Base-by-base conservation (phyloP, 2,797 vertebrate species). In the Mormyrops attenuatus region DNA sequence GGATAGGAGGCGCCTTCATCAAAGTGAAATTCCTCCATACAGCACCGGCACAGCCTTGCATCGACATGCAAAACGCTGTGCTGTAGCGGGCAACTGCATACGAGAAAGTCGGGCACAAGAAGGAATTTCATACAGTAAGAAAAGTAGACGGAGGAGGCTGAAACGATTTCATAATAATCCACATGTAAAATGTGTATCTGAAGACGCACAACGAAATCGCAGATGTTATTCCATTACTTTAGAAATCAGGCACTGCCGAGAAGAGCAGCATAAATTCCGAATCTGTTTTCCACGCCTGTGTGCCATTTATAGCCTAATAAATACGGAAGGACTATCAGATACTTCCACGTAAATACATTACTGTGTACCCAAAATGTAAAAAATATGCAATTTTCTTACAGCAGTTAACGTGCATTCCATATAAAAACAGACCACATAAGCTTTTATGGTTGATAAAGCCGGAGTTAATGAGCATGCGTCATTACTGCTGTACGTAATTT, bases 11-110 rank as follows among this genome's bases (percentile, higher is more conserved):
- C 90, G 87, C 90, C 89, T 73, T 89, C 52, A 90, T 90, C 90
- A 90, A 47, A 63, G 55, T 85, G 90, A 91, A 57, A 89, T 91
- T 89, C 50, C 90, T 92, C 91, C 88, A 91, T 92, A 90, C 77
- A 90, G 20, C 89, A 22, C 13, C 30, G 20, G n/a, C 89, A 50
- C 52, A 89, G 22, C 90, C 91, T 90, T 91, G 87, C 91, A 89
- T 49, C 92, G 90, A 91, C 89, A 73, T 88, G 73, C 38, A 89
- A 26, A 63, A 84, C 41, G 77, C 15, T 44, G 52, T 3, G 53
- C 22, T 38, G n/a, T 20, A 41, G 73, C 73, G 38, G 73, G 13
- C 13, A 85, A 26, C 26, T 60, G 26, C 55, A 89, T 77, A 22
- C 3, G 17, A 85, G 20, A 85, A 85, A 85, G 38, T 80, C 73